phyloP scores from a whole-genome alignment of 1,140 invertebrate genomes.

The Bombus breviceps region DNA sequence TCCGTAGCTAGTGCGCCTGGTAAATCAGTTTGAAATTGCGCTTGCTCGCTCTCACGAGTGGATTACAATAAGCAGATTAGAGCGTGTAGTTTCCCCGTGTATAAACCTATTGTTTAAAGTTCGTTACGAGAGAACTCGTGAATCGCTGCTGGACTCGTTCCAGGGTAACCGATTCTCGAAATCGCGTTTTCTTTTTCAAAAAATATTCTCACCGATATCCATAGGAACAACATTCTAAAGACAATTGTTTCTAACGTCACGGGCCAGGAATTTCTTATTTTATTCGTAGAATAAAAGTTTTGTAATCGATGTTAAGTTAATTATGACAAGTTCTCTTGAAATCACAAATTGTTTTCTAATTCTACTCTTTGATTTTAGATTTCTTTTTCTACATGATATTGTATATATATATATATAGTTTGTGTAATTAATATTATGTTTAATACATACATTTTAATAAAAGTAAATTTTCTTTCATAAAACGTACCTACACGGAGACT shows the following conservation, averaged over 20 bases:
- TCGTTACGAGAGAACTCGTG: not conserved
- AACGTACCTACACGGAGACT: not conserved
- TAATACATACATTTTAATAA: not conserved
- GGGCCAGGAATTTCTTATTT: too few relatives aligned
- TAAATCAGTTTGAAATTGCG: conserved; percentile 25
- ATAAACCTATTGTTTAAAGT: conserved; percentile 37
- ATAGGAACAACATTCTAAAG: too few relatives aligned
- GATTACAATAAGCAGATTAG: conserved; percentile 46
- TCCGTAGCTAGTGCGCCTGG: not conserved
- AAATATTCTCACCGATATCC: not conserved
- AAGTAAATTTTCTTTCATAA: not conserved
- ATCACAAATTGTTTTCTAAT: not conserved
- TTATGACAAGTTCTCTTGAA: not conserved
- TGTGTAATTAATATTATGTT: not conserved
- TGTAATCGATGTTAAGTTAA: not conserved
- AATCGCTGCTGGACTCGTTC: not conserved
- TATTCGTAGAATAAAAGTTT: not conserved
- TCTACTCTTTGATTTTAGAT: too few relatives aligned
- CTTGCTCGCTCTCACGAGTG: conserved; percentile 17
- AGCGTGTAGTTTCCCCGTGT: conserved; percentile 30
- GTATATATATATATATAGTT: too few relatives aligned
- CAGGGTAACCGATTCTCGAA: not conserved
- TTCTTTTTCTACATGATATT: too few relatives aligned
- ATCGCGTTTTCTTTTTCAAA: not conserved
- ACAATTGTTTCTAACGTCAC: too few relatives aligned